Base-by-base conservation (phyloP, 1,140 invertebrate genomes). In the Drosophila willistoni region DNA sequence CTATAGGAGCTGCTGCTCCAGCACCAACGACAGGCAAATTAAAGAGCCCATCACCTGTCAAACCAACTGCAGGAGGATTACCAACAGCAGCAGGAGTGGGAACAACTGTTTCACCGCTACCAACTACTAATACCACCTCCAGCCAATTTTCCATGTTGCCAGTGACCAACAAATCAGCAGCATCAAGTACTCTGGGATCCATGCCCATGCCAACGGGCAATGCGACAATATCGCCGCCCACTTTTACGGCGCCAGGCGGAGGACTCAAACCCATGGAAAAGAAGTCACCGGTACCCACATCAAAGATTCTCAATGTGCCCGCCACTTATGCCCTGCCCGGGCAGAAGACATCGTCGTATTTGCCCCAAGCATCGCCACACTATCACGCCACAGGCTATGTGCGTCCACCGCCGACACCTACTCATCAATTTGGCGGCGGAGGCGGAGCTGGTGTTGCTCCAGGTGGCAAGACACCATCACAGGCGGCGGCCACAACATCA, bases 241-340 rank as follows among this genome's bases (percentile, higher is more conserved):
- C 67, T 19, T 90, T 81, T 55, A 70, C 73, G 0, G 68, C 78
- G 7, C 62, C 44, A 12, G 44, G 29, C 29, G 29, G 29, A 6
- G 6, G 44, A 12, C 44, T 90, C 4, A 91, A 91, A 57, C 60
- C 79, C n/a, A 85, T 89, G 79, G 90, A 91, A 34, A 91, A 91
- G 66, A 91, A 91, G 39, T 91, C 90, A 3, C 90, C 90, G 7
- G 77, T 91, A 66, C 90, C 90, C 54, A 90, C 87, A 12, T 91
- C 90, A 0, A 91, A 91, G 72, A 91, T 91, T 17, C 79, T 91
- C 7, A 90, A 91, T 74, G 87, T 91, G 13, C 90, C 90, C 17
- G 90, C 90, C 19, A 91, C 90, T 1, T 91, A 91, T 63, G 86
- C 83, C 2, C 42, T 91, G 29, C 90, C 90, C 1, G 74, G 81